Conservation (phyloP, 2,797 vertebrate species). For the Brachymystax lenok region DNA sequence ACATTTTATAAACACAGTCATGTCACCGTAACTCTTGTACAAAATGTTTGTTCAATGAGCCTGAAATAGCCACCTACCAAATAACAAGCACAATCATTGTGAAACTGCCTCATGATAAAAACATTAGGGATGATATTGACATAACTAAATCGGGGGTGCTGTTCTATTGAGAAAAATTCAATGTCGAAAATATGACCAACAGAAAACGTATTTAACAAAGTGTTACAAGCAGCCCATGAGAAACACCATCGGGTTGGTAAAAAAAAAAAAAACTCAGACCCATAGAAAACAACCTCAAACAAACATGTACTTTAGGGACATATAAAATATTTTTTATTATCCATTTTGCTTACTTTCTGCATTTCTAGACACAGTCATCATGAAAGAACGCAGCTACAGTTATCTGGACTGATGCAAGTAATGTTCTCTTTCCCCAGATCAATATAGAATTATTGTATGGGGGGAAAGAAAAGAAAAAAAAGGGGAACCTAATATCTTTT, state of each 20-base stretch:
- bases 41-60: background rate
- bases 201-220: background rate
- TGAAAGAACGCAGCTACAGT: constrained; percentile 54
- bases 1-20: constrained; percentile 8
- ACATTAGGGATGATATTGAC: background rate
- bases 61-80: background rate
- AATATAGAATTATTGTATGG: constrained; percentile 50
- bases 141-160: background rate
- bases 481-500: constrained; percentile 44
- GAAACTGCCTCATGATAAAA: background rate
- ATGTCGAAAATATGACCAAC: background rate
- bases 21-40: background rate
- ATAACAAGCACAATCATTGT: background rate
- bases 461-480: constrained; percentile 3
- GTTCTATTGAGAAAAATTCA: background rate
- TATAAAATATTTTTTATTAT: constrained; percentile 77
- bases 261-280: background rate
- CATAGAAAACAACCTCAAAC: background rate
- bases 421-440: constrained; percentile 19
- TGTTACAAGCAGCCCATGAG: background rate
- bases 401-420: constrained; percentile 40
- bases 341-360: constrained; percentile 64
- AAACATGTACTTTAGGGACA: constrained; percentile 57
- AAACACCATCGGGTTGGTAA: background rate
- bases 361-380: constrained; percentile 58